Conservation (phyloP, 2,797 vertebrate genomes). For the Peromyscus eremicus region DNA sequence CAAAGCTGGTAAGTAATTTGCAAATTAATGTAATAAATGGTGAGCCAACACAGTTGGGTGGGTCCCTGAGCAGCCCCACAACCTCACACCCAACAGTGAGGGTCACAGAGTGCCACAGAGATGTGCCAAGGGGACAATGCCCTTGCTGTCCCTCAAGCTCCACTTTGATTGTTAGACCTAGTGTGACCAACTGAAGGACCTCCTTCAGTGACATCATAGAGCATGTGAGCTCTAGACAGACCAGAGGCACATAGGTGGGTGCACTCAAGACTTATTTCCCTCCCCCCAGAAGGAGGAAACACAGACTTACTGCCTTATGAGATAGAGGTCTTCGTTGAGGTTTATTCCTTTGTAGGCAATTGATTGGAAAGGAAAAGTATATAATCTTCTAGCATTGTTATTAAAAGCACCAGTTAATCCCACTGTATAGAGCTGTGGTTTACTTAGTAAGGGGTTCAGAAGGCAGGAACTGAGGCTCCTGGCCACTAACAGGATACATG, state of each 20-base stretch:
- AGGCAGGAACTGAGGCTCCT: background rate
- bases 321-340: background rate
- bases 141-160: background rate
- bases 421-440: conserved; percentile 71
- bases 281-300: background rate
- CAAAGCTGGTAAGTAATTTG: background rate
- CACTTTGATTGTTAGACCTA: background rate
- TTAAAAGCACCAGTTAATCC: conserved; percentile 82
- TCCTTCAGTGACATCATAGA: background rate
- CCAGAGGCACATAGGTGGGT: rapidly evolving
- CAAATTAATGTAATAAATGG: too few species aligned
- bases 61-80: background rate
- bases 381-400: conserved; percentile 81
- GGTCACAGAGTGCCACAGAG: background rate
- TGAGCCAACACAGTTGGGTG: background rate
- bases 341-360: conserved; percentile 40
- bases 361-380: conserved; percentile 66
- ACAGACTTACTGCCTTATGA: background rate
- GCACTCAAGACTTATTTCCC: background rate
- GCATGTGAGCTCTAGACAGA: background rate
- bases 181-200: background rate
- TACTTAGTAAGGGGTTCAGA: conserved; percentile 20
- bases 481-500: background rate
- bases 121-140: background rate
- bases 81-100: background rate